Conservation (phyloP, 2,888 invertebrate genomes). For the Mycogona germanica region DNA sequence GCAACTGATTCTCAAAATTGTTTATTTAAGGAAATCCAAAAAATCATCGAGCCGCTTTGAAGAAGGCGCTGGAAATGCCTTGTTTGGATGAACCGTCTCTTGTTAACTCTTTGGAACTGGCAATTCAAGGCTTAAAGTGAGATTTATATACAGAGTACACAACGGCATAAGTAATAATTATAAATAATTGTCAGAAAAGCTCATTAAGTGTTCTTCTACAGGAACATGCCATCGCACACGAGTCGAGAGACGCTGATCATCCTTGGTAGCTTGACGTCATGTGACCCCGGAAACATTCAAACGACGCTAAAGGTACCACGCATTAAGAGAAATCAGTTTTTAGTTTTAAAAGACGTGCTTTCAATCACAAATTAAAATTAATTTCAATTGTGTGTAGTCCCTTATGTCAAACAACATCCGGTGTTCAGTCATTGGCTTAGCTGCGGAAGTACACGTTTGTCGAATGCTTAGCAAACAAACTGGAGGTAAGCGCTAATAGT, state of each 20-base stretch:
- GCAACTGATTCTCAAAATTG: neutral
- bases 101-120: constrained; percentile 87
- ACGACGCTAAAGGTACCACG: constrained; percentile 55
- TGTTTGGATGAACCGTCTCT: constrained; percentile 89
- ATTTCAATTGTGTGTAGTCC: constrained; percentile 34
- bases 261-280: constrained; percentile 88
- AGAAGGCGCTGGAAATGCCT: constrained; percentile 21
- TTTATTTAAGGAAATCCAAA: constrained; percentile 36
- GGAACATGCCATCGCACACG: constrained; percentile 81
- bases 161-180: neutral
- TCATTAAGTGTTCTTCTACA: constrained; percentile 5
- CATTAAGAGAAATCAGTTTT: neutral
- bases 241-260: constrained; percentile 87
- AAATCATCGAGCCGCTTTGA: constrained; percentile 35
- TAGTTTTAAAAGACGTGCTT: neutral
- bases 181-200: neutral
- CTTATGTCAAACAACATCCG: constrained; percentile 70
- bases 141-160: constrained; percentile 7
- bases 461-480: constrained; percentile 74
- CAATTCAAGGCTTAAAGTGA: constrained; percentile 60
- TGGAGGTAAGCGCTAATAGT: constrained; percentile 2
- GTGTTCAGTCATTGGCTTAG: constrained; percentile 87
- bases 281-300: constrained; percentile 89
- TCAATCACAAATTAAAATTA: neutral
- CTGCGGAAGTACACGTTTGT: constrained; percentile 89